Conservation (phyloP, 1,140 invertebrate species). For the Stenopsyche tienmushanensis region DNA sequence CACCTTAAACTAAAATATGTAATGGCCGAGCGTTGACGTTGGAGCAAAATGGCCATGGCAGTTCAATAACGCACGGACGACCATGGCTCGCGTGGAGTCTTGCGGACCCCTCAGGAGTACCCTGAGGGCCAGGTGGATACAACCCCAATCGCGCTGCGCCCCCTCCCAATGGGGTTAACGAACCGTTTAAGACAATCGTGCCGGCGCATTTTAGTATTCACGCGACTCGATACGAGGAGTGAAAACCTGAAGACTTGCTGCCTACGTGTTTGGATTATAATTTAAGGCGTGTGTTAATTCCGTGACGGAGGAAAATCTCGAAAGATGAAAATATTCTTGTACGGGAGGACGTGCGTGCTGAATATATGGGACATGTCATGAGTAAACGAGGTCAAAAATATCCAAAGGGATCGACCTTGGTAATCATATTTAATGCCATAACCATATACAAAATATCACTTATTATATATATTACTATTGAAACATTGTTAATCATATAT, state of each 20-base stretch:
- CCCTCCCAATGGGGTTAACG: conserved; percentile 17
- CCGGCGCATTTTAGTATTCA: conserved; percentile 23
- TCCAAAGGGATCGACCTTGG: too few species aligned
- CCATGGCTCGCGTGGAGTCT: neutral
- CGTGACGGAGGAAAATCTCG: neutral
- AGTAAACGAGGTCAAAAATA: too few species aligned
- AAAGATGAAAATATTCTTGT: neutral
- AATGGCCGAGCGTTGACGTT: too few species aligned
- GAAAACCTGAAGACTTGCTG: conserved; percentile 19
- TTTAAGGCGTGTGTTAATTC: conserved; percentile 17
- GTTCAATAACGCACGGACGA: conserved; percentile 21
- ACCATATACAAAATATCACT: too few species aligned
- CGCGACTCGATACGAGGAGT: conserved; percentile 17
- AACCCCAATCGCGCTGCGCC: neutral
- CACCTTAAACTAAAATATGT: too few species aligned
- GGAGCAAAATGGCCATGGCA: neutral
- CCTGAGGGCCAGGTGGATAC: neutral
- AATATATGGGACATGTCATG: too few species aligned
- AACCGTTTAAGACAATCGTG: conserved; percentile 31
- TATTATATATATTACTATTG: too few species aligned
- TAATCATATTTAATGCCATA: too few species aligned
- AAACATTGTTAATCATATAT: too few species aligned
- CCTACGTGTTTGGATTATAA: conserved; percentile 26
- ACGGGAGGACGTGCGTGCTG: neutral
- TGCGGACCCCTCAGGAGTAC: neutral